These are phyloP conservation scores for Aptenodytes patagonicus DNA, from an alignment of 2,113 vertebrate genomes.

Conservation along the genomic window DNA sequence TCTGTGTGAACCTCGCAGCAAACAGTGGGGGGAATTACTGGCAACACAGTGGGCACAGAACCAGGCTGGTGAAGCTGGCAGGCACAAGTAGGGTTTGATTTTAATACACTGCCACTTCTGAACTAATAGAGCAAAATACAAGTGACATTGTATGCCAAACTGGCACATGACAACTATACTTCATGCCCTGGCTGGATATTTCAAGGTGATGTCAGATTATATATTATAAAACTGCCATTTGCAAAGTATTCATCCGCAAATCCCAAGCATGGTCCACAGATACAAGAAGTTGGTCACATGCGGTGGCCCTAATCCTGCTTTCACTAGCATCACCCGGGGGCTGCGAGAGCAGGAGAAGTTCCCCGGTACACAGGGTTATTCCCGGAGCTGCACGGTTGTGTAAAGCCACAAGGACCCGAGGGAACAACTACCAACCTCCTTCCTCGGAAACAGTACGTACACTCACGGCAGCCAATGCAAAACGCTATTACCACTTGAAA, in stretches of 20 bases:
- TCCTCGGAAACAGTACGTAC: not conserved
- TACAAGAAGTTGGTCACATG: not conserved
- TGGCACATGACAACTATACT: constrained; percentile 53
- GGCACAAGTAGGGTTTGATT: constrained; percentile 55
- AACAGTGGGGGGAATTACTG: constrained; percentile 41
- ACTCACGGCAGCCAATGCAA: not conserved
- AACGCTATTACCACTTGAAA: not conserved
- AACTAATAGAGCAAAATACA: constrained; percentile 49
- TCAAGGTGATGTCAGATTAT: constrained; percentile 71
- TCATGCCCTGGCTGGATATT: constrained; percentile 54
- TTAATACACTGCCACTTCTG: constrained; percentile 56
- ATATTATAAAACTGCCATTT: constrained; percentile 27
- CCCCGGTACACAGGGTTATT: not conserved
- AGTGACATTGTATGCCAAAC: constrained; percentile 13
- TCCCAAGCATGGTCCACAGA: not conserved
- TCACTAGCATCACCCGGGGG: not conserved
- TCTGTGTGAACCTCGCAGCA: constrained; percentile 34
- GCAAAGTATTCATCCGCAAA: not conserved
- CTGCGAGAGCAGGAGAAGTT: not conserved
- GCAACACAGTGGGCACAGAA: constrained; percentile 29
- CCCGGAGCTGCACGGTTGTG: not conserved
- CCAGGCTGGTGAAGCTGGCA: constrained; percentile 58
- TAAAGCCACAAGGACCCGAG: not conserved
- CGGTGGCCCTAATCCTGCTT: not conserved
- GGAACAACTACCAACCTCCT: not conserved